Conservation (phyloP, 2,888 invertebrate species). For the Catocala nupta region DNA sequence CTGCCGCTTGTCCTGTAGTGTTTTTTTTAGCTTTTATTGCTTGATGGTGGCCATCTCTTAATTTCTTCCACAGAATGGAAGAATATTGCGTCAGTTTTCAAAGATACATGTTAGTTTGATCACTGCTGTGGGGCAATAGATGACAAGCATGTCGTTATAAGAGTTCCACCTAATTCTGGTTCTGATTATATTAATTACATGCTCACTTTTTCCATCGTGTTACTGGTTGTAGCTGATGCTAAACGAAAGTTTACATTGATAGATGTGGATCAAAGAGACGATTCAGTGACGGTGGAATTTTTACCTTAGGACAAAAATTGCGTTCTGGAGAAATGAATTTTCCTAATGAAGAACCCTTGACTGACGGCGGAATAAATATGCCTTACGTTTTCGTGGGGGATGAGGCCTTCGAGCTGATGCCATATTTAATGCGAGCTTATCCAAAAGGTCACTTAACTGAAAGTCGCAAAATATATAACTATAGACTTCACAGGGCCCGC, state of each 20-base stretch:
- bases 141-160: conserved; percentile 18
- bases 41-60: too few relatives aligned
- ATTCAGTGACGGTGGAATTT: conserved; percentile 32
- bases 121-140: conserved; percentile 32
- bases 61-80: too few relatives aligned
- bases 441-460: conserved; percentile 9
- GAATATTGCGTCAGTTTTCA: conserved; percentile 26
- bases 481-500: conserved; percentile 24
- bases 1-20: too few relatives aligned
- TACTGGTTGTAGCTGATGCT: conserved; percentile 39
- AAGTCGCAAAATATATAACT: conserved; percentile 25
- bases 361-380: conserved; percentile 25
- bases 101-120: conserved; percentile 33
- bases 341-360: conserved; percentile 27
- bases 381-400: conserved; percentile 37
- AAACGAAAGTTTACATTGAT: conserved; percentile 19
- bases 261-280: conserved; percentile 29
- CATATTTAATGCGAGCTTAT: conserved; percentile 30
- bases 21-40: too few relatives aligned
- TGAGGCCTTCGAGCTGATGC: conserved; percentile 29
- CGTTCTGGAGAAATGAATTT: conserved; percentile 14
- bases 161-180: conserved; percentile 31
- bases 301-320: conserved; percentile 20
- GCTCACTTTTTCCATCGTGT: conserved; percentile 33
- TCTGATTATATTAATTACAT: conserved; percentile 40